These are phyloP conservation scores for Oryzias melastigma DNA, from an alignment of 2,113 vertebrate species.

Conservation along the genomic window DNA sequence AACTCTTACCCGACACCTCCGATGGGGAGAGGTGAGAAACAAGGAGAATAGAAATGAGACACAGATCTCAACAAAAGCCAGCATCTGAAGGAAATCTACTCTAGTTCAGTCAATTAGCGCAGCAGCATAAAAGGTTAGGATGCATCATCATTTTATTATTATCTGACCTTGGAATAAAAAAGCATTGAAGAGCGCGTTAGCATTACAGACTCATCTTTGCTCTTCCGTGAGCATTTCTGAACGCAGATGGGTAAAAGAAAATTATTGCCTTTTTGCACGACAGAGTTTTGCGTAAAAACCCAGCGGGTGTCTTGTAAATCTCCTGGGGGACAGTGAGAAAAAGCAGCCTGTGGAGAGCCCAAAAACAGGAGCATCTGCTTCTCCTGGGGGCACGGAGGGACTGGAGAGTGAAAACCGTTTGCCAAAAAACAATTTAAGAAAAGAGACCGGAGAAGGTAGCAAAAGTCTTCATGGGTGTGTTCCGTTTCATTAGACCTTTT, in stretches of 20 bases:
- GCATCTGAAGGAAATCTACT: constrained; percentile 6
- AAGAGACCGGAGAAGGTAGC: too few relatives aligned
- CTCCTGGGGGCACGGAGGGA: constrained; percentile 34
- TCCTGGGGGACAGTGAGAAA: constrained; percentile 31
- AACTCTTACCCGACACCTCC: neutral
- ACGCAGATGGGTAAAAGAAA: constrained; percentile 57
- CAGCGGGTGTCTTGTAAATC: constrained; percentile 57
- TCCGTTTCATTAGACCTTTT: neutral
- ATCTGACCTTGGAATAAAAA: constrained; percentile 12
- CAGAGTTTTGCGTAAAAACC: constrained; percentile 33
- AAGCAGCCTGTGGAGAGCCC: constrained; percentile 55
- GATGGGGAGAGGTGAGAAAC: neutral
- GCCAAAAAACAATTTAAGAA: constrained; percentile 1
- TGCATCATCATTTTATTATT: neutral
- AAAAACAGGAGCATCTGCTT: constrained; percentile 60
- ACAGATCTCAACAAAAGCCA: neutral
- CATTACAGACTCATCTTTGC: neutral
- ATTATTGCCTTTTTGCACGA: constrained; percentile 25
- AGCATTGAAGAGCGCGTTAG: neutral
- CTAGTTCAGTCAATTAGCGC: constrained; percentile 6
- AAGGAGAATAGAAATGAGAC: neutral
- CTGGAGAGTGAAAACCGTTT: constrained; percentile 15
- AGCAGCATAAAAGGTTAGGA: neutral
- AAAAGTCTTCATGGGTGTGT: neutral
- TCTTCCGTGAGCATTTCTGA: neutral